Base-by-base conservation (phyloP, 2,797 vertebrate genomes). In the Pelobates cultripes region DNA sequence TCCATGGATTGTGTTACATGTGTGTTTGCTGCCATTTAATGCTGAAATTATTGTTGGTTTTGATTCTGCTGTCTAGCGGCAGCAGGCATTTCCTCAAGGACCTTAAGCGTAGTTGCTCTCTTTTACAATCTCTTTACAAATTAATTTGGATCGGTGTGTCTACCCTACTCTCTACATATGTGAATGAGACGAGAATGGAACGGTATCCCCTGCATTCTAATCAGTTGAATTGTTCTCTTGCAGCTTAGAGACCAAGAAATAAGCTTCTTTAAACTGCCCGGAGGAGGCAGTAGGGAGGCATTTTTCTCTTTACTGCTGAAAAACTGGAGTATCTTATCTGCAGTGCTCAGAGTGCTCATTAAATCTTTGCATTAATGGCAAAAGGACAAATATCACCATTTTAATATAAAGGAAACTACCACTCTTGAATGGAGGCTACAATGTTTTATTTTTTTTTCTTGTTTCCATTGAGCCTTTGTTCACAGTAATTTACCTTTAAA, bases 271-370 rank as follows among this genome's bases (percentile, higher is more conserved):
- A 43, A 10, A 70, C 63, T 71, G 67, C 66, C 73, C 64, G n/a
- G 14, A 72, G 73, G 55, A 80, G 47, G 47, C 47, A 75, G 60
- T 53, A 63, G 69, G 74, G 74, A 67, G 75, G 73, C 14, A 43
- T 47, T 43, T 51, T 17, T 66, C 53, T 63, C 67, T 42, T 61
- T 53, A 51, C 51, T 61, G 66, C 60, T 40, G 15, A 75, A 67
- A 76, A 70, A 43, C 42, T 64, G 70, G 73, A 40, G 61, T 57
- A 57, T 51, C 63, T 71, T 63, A 43, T 67, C 61, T 43, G 45
- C 15, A 67, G 15, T 74, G 51, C 40, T 68, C 13, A 67, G 63
- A 64, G 78, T 47, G 28, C 28, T 28, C 28, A 28, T 28, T 28
- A 28, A 28, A 28, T 28, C 28, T 28, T 28, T 28, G 28, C 28